Conservation (phyloP, 2,113 vertebrate species). For the Pomatostomus ruficeps region DNA sequence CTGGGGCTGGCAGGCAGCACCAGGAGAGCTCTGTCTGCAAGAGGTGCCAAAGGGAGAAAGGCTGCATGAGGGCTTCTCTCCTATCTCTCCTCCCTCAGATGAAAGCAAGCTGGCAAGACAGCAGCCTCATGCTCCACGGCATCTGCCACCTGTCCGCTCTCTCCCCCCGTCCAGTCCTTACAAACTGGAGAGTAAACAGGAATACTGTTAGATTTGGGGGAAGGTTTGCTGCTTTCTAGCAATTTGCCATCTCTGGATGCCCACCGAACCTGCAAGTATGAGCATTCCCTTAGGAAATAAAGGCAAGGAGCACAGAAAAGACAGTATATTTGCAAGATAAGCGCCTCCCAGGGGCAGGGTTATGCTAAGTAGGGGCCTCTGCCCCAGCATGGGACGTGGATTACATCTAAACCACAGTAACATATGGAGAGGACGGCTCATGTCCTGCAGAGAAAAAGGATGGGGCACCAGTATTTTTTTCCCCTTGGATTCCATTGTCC, state of each 20-base stretch:
- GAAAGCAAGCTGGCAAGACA: neutral
- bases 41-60: neutral
- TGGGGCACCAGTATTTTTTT: neutral
- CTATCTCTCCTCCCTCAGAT: neutral
- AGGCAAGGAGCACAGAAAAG: neutral
- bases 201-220: neutral
- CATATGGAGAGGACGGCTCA: neutral
- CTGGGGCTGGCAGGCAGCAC: neutral
- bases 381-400: neutral
- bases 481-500: neutral
- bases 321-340: neutral
- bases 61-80: neutral
- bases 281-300: neutral
- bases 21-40: neutral
- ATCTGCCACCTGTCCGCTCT: neutral
- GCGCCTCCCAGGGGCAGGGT: conserved; percentile 16
- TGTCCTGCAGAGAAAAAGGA: neutral
- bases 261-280: neutral
- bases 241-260: neutral
- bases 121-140: neutral
- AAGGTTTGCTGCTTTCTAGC: neutral
- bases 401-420: neutral
- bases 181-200: neutral
- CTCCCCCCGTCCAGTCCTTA: neutral
- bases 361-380: neutral